phyloP scores from a whole-genome alignment of 2,888 invertebrate genomes.

The Peribatodes rhomboidaria region DNA sequence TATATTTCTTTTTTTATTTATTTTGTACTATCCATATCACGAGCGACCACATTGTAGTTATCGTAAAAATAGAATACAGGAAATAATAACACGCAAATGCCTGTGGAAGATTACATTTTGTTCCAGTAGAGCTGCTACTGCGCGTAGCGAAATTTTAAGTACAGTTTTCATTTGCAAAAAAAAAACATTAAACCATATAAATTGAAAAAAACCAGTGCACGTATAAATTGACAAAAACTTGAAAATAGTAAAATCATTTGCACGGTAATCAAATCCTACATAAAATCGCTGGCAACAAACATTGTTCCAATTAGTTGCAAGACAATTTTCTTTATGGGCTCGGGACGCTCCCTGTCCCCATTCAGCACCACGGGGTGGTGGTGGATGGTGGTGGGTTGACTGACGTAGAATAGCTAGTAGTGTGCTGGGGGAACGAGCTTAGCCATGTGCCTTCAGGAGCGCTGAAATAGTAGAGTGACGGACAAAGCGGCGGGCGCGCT shows the following conservation, averaged over 20 bases:
- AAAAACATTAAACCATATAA: too few species aligned
- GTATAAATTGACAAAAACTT: too few species aligned
- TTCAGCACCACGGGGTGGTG: constrained; percentile 66
- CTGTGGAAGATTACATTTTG: too few species aligned
- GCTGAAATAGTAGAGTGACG: constrained; percentile 63
- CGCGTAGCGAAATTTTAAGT: too few species aligned
- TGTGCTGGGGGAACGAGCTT: constrained; percentile 47
- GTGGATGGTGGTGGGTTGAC: constrained; percentile 63
- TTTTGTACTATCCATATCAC: too few species aligned
- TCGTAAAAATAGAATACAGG: too few species aligned
- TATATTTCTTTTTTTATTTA: too few species aligned
- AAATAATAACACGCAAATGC: too few species aligned
- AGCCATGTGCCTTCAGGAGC: constrained; percentile 57
- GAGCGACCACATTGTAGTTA: too few species aligned
- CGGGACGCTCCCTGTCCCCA: constrained; percentile 83
- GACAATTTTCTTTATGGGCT: constrained; percentile 82
- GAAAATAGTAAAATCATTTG: background rate
- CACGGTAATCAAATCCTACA: constrained; percentile 49
- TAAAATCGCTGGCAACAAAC: constrained; percentile 68
- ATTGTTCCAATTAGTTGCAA: constrained; percentile 80
- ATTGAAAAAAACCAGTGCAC: too few species aligned
- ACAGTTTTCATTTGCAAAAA: too few species aligned
- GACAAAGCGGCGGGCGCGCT: constrained; percentile 55
- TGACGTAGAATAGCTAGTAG: constrained; percentile 30
- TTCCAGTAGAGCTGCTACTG: too few species aligned